These are phyloP conservation scores for Ferdinandea cuprea DNA, from an alignment of 2,888 invertebrate species.

Conservation along the genomic window DNA sequence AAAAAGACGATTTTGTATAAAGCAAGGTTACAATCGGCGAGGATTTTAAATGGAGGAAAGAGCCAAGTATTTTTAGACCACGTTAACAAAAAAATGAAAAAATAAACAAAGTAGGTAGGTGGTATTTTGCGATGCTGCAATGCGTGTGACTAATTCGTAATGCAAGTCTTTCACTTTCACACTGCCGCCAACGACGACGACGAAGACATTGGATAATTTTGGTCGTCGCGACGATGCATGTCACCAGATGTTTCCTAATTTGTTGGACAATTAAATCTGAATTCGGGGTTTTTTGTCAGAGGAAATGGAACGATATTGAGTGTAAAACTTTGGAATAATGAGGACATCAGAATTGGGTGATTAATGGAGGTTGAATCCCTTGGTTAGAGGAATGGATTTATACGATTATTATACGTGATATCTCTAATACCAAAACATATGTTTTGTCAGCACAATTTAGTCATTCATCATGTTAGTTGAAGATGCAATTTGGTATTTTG, in stretches of 20 bases:
- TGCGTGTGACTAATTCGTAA: conserved; percentile 65
- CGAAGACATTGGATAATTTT: conserved; percentile 51
- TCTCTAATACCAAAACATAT: too few relatives aligned
- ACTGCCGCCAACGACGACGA: conserved; percentile 2
- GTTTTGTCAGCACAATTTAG: too few relatives aligned
- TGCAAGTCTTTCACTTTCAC: conserved; percentile 66
- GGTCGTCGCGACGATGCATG: conserved; percentile 22
- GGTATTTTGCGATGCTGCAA: conserved; percentile 57
- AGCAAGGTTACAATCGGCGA: conserved; percentile 56
- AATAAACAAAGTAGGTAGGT: conserved; percentile 35
- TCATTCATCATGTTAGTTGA: too few relatives aligned
- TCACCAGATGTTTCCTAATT: conserved; percentile 66
- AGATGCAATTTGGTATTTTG: too few relatives aligned
- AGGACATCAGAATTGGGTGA: conserved; percentile 1
- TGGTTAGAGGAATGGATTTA: neutral
- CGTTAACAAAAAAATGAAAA: conserved; percentile 15
- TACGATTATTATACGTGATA: neutral
- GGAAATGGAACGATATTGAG: conserved; percentile 2
- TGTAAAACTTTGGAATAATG: conserved; percentile 9
- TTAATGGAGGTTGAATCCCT: conserved; percentile 18
- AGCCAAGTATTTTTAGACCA: conserved; percentile 48
- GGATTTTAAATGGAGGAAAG: conserved; percentile 28
- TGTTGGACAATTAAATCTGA: conserved; percentile 58
- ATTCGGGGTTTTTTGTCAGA: conserved; percentile 40
- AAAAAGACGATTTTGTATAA: conserved; percentile 38